Base-by-base conservation (phyloP, 2,113 vertebrate genomes). In the Pachyramphus minor region DNA sequence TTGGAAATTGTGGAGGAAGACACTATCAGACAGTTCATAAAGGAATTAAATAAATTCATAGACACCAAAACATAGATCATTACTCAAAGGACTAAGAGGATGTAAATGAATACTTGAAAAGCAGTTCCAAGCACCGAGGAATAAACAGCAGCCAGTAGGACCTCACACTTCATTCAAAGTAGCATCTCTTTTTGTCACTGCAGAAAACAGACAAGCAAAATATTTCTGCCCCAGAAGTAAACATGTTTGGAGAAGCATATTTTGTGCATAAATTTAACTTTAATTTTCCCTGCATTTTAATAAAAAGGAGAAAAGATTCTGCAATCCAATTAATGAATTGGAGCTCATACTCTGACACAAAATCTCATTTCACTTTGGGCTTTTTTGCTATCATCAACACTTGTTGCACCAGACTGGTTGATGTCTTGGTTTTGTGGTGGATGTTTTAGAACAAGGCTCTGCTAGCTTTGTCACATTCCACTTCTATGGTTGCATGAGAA, bases 111-210 rank as follows among this genome's bases (percentile, higher is more conserved):
- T 62, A 71, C 55, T 60, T 78, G 47, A 75, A 74, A 88, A 60
- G 50, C 30, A 66, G 23, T 16, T 82, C 23, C 41, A 82, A 71
- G 23, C 35, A 30, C 30, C 30, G 42, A 89, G 33, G 24, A 73
- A 78, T 47, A 49, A 83, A 78, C 7, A 56, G 17, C n/a, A 87
- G 39, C 31, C 77, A 84, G 60, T 30, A 60, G 50, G 22, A 13
- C 85, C 47, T 74, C 50, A 47, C 1, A 1, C 30, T 74, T 60
- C 0, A 0, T 47, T 45, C 10, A 1, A 31, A 49, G 60, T 23
- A 42, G 23, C 23, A 44, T 58, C n/a, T 82, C 23, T 45, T 88
- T 59, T 31, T 35, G 19, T 35, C 56, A 44, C 4, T 76, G 14
- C 24, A 45, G 19, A 22, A 86, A 45, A 71, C 2, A 33, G 20